A percentile compares a stretch with the other conserved stretches of the same genome.
phyloP scores from a whole-genome alignment of 2,113 vertebrate genomes.

The Notothenia rossii region DNA sequence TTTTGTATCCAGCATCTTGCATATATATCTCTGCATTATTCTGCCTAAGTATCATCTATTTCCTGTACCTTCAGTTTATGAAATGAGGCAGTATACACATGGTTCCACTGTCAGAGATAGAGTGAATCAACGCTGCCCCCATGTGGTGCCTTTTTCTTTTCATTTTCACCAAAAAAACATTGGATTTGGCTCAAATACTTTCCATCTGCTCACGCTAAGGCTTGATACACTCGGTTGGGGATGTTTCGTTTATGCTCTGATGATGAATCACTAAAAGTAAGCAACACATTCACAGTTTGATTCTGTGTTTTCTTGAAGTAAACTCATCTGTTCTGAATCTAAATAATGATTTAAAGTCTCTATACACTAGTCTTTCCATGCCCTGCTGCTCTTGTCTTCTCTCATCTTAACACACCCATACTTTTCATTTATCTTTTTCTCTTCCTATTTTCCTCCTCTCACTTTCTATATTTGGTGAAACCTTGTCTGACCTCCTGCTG shows the following conservation, averaged over 20 bases:
- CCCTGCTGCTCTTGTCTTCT: background rate
- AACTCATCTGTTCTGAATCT: no score
- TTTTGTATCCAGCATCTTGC: slow-evolving; percentile 1
- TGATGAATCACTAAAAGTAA: background rate
- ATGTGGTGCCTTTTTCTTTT: slow-evolving; percentile 35
- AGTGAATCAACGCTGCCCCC: slow-evolving; percentile 66
- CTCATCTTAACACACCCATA: background rate
- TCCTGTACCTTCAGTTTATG: background rate
- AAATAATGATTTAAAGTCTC: no score
- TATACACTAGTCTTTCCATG: no score
- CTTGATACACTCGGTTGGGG: background rate
- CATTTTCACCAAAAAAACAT: background rate
- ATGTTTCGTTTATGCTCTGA: background rate
- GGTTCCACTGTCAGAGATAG: background rate
- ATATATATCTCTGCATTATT: background rate
- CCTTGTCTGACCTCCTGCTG: background rate
- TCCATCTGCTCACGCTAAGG: slow-evolving; percentile 12
- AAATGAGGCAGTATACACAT: background rate
- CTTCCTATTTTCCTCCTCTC: background rate
- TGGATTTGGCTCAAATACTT: slow-evolving; percentile 1
- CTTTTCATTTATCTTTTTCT: slow-evolving; percentile 1
- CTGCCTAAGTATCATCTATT: background rate
- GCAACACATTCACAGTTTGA: background rate
- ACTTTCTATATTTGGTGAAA: slow-evolving; percentile 13
- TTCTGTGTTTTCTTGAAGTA: background rate